Evolutionary conservation across 2,113 vertebrate genomes (phyloP), one percentile per base, ranked within the genome.

Genomic region (Rhinolophus sinicus): DNA sequence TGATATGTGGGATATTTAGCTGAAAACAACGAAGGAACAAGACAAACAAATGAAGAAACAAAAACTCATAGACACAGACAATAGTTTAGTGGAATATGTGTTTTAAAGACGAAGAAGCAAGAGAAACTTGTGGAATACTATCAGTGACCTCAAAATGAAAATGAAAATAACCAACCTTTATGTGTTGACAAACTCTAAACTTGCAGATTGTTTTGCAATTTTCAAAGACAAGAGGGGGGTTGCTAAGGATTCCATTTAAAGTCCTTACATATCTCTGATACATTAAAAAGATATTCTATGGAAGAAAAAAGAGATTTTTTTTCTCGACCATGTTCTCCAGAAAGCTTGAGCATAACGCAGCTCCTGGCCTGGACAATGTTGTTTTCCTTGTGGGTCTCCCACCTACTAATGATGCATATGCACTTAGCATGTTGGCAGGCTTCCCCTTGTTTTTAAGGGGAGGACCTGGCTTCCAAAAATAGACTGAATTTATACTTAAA

Each of bases 401-500:
- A 88, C 7, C 33, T 60, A 11, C 22, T 88, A 28, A n/a, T 28
- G 50, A 77, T 44, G 2, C 13, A 5, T 72, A 50, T 62, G 64
- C 30, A 58, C n/a, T 87, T 62, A 65, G 56, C 12, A 16, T 1
- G 8, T 30, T 92, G 50, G 58, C 35, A 96, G 24, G 13, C 40
- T 76, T 89, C 24, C 44, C 28, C 64, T 65, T 70, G 65, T 75
- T 93, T 62, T 85, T 86, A 83, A 81, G 33, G 75, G 69, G 22
- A 82, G 2, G 3, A 19, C 82, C 81, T 69, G 38, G 35, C 30
- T 40, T 89, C 86, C 65, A 58, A 62, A 87, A 96, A 88, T 89
- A 96, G 73, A 89, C 24, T 77, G 38, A 56, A 50, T 95, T 93
- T 96, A 44, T 96, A 76, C 9, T 76, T 96, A 96, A 92, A 92